Percentiles rank a stretch among this genome's conserved stretches.
These are phyloP conservation scores for Corythornis vintsioides DNA, from an alignment of 2,113 vertebrate species.

Conservation along the genomic window DNA sequence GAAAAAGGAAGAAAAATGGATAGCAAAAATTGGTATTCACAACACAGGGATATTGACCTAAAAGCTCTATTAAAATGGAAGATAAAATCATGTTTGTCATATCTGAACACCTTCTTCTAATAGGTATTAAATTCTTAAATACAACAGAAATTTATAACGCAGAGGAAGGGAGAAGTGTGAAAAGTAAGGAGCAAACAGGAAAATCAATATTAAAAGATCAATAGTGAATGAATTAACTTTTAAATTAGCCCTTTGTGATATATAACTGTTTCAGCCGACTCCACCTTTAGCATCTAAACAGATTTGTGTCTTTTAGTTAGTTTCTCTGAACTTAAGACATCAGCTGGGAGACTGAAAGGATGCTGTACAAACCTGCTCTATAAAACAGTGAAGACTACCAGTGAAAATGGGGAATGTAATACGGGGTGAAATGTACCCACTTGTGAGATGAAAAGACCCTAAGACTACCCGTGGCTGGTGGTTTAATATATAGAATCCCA, in stretches of 20 bases:
- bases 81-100: conserved; percentile 30
- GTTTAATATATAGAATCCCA: background rate
- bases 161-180: conserved; percentile 9
- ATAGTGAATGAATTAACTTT: conserved; percentile 39
- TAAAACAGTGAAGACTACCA: background rate
- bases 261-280: conserved; percentile 17
- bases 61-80: conserved; percentile 1
- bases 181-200: conserved; percentile 17
- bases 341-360: background rate
- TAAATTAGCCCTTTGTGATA: conserved; percentile 31
- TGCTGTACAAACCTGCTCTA: background rate
- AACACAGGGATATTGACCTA: background rate
- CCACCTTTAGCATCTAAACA: conserved; percentile 15
- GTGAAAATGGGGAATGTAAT: background rate
- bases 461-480: background rate
- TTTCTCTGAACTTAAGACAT: conserved; percentile 5
- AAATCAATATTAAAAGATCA: conserved; percentile 23
- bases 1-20: conserved; percentile 4
- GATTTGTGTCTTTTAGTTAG: background rate
- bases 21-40: background rate
- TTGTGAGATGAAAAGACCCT: background rate
- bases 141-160: conserved; percentile 17
- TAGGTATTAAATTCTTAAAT: conserved; percentile 41
- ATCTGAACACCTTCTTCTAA: conserved; percentile 42
- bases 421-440: background rate